Evolutionary conservation across 2,797 vertebrate species (phyloP), one percentile per base, ranked within the genome.

Genomic region (Malurus leucopterus): DNA sequence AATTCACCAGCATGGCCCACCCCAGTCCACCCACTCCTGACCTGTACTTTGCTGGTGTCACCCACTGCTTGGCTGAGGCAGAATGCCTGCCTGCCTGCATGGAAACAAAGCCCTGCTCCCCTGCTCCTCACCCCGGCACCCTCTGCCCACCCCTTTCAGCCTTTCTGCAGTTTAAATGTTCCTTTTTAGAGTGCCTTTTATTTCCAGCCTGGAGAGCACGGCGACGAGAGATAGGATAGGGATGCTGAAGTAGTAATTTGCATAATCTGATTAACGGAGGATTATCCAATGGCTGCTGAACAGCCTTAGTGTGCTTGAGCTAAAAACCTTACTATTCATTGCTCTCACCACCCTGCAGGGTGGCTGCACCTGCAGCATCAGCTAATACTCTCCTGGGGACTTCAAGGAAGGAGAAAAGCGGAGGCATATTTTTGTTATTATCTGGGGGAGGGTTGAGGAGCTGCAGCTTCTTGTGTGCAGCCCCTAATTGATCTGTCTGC

Each of bases 191-290:
- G 86, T 89, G 88, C 63, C 76, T 95, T 95, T 95, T 89, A 89
- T 92, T 95, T 76, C 88, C 92, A 94, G 74, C 65, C 74, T 91
- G 84, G 88, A 95, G 87, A 95, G 86, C 79, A 91, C 90, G 68
- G 84, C 74, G 93, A 93, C 0, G 0, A 92, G 92, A 91, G 70
- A 91, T 90, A 88, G 89, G 54, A 88, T 90, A 71, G 80, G 88
- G 92, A 92, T 84, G 84, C 67, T 98, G 98, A 97, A 99, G 98
- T 98, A 98, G 97, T 97, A 98, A 99, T 99, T 99, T 99, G 97
- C 99, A 99, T 99, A 99, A 99, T 99, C 99, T 98, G 98, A 99
- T 99, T 99, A 98, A 88, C 92, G 80, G 88, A 93, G 98, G 98
- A 99, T 99, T 99, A 99, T 97, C 97, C 96, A 95, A 94, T 95